Evolutionary conservation across 1,140 invertebrate genomes (phyloP).

Genomic region (Ctenoplectra terminalis): DNA sequence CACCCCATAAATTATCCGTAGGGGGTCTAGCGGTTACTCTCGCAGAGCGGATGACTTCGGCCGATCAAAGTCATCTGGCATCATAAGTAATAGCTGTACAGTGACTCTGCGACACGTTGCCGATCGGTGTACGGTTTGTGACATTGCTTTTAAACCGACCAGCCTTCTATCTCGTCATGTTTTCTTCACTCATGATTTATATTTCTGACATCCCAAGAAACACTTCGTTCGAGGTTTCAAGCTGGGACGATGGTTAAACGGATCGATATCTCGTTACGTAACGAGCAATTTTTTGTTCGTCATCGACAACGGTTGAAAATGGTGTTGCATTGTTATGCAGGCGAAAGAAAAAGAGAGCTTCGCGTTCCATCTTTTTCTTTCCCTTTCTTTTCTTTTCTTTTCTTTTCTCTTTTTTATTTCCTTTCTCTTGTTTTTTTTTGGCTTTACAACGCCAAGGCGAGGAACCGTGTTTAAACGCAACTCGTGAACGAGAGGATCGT

Average conservation of each 20-base stretch:
- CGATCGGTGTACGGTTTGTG: slow-evolving; percentile 36
- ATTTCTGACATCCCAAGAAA: slow-evolving; percentile 16
- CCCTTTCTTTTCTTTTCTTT: no score
- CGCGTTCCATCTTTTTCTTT: not conserved
- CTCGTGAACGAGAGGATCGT: not conserved
- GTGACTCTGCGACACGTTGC: slow-evolving; percentile 61
- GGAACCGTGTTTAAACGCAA: slow-evolving; percentile 5
- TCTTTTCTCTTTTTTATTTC: no score
- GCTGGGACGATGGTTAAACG: not conserved
- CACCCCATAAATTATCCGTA: slow-evolving; percentile 68
- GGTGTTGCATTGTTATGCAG: not conserved
- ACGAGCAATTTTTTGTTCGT: not conserved
- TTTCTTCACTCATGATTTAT: slow-evolving; percentile 53
- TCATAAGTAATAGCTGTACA: slow-evolving; percentile 56
- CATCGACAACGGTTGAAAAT: not conserved
- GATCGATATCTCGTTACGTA: slow-evolving; percentile 2
- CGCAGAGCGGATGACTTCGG: slow-evolving; percentile 52
- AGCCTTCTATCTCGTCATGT: not conserved
- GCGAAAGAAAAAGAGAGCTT: not conserved
- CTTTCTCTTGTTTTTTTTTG: not conserved
- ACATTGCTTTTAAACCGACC: slow-evolving; percentile 6
- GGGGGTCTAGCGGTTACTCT: slow-evolving; percentile 51
- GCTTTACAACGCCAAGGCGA: not conserved
- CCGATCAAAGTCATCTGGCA: slow-evolving; percentile 49
- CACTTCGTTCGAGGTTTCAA: no score